Base-by-base conservation (phyloP, 2,797 vertebrate genomes). In the Coranthus polyacanthus region DNA sequence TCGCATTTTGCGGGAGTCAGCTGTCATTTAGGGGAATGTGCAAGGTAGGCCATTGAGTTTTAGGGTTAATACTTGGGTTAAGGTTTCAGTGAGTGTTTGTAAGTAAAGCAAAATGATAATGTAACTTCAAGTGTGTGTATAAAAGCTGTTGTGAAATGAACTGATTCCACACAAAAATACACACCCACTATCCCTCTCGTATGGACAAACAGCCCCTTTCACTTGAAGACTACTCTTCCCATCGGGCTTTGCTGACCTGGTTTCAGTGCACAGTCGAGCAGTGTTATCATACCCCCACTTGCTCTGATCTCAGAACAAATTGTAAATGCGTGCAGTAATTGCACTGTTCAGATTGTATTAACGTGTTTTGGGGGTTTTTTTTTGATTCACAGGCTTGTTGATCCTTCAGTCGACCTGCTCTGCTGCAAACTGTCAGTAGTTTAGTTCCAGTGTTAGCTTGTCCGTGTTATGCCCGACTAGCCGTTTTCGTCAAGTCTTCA, bases 171-270 rank as follows among this genome's bases (percentile, higher is more conserved):
- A 32, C 29, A 9, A 32, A 32, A 32, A 32, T 9, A 32, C 29
- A 32, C 29, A 32, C 29, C 29, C 29, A 32, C 29, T 32, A 32
- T 10, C 7, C 29, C 10, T 2, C 7, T 32, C 29, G 10, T 32
- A 32, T 36, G 47, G 68, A 79, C 72, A 68, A 54, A 53, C 49
- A 68, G 36, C 12, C 46, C 49, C 45, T 41, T 59, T 71, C 67
- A 67, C 65, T 52, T 63, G 12, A 50, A 71, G 65, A 81, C 76
- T 73, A 60, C 79, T 67, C 72, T 87, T 85, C 88, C 89, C 87
- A 87, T 84, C 81, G 78, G 78, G 78, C 75, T 69, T 21, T 51
- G 72, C 59, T 88, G 88, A 91, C 90, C 89, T 91, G 89, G 50
- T 86, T 91, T 82, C 80, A 62, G 75, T 54, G 53, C 58, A 72